These are phyloP conservation scores for Oedothorax gibbosus DNA, from an alignment of 1,140 invertebrate species.

Conservation along the genomic window DNA sequence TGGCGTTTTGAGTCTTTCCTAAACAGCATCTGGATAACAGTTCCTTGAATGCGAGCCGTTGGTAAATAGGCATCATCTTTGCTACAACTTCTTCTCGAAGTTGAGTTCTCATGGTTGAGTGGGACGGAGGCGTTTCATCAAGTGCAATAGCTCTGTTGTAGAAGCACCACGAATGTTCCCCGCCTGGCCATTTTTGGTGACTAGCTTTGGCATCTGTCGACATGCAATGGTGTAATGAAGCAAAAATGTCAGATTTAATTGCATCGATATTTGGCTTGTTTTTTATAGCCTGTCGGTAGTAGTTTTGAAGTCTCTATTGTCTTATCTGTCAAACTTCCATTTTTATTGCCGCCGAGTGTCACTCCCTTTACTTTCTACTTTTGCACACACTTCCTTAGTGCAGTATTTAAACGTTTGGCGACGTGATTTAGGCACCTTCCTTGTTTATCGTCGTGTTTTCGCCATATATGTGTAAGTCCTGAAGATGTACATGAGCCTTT, in stretches of 20 bases:
- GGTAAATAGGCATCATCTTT: background rate
- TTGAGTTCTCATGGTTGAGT: background rate
- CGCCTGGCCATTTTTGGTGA: background rate
- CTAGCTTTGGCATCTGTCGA: constrained; percentile 1
- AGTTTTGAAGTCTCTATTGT: constrained; percentile 14
- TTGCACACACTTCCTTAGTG: constrained; percentile 8
- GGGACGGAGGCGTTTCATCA: background rate
- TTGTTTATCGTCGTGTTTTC: background rate
- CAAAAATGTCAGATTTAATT: constrained; percentile 24
- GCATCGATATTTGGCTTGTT: background rate
- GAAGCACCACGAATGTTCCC: background rate
- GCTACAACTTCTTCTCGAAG: background rate
- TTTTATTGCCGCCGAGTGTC: background rate
- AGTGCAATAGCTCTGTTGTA: background rate
- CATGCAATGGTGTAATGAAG: constrained; percentile 8
- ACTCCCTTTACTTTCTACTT: background rate
- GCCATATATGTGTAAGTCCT: too few relatives aligned
- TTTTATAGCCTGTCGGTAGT: constrained; percentile 16
- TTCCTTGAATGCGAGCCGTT: background rate
- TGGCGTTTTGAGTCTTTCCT: background rate
- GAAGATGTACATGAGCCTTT: too few relatives aligned
- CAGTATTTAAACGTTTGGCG: constrained; percentile 13
- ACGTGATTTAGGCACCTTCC: constrained; percentile 40
- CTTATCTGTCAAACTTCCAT: background rate
- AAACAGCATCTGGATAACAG: background rate